Evolutionary conservation across 1,140 invertebrate species (phyloP), one percentile per base, ranked within the genome.

Genomic region (Drosophila kurseongensis): DNA sequence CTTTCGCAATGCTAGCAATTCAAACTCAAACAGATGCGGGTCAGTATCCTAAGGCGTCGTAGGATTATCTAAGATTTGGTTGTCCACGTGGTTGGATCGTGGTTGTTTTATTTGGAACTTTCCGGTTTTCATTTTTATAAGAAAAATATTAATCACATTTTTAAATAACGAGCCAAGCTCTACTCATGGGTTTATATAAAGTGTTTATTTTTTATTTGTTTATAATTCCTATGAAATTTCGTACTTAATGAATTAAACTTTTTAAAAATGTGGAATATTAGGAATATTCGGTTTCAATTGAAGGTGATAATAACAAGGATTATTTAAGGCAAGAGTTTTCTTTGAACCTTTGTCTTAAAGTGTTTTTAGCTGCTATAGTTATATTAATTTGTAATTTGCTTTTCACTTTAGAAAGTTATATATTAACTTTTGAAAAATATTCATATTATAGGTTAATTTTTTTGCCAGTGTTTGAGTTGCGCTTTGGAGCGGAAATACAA

Each of bases 401-500:
- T 8, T 32, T 32, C 5, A 8, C 18, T 8, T 32, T 6, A 8
- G 8, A 32, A 7, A 7, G 8, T 7, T 32, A 2, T 32, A 32
- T 32, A 1, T 32, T 32, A 32, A 32, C 29, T 32, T 23, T 23
- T 23, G 3, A 23, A 23, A 2, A 23, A 23, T 23, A 23, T 4
- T 23, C 1, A 50, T 32, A 32, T 9, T 35, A 0, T 2, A 10
- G n/a, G 1, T 32, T 3, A 1, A n/a, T 50, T 58, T 58, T 36
- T 59, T 62, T 13, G 16, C 1, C 55, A 44, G 29, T 35, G 40
- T 54, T 47, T 32, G 32, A 56, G 60, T 63, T 38, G 23, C 35
- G 74, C 40, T 54, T 47, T 18, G 38, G 61, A 79, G 61, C 82
- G 82, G 82, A 85, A 85, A 82, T 67, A 79, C 63, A 60, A 55